Evolutionary conservation across 1,140 invertebrate genomes (phyloP).

Genomic region (Episyrphus balteatus): DNA sequence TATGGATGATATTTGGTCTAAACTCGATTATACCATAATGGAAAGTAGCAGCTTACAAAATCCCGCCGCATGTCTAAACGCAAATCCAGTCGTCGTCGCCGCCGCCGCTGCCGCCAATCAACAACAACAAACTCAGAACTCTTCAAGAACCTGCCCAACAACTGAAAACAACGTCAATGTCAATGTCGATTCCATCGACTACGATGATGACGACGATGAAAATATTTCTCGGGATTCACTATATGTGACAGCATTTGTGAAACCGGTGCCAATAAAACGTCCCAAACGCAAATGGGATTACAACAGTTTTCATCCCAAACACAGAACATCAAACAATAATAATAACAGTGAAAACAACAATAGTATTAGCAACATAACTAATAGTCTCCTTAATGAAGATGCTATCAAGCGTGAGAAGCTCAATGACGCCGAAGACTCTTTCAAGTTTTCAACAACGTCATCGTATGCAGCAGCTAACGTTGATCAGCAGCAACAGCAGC

Average conservation of each 20-base stretch:
- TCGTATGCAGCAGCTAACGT: slow-evolving; percentile 1
- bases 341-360: background rate
- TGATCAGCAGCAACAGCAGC: slow-evolving; percentile 1
- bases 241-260: slow-evolving; percentile 12
- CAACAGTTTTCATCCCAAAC: background rate
- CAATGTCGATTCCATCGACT: slow-evolving; percentile 5
- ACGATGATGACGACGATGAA: slow-evolving; percentile 18
- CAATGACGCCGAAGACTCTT: slow-evolving; percentile 5
- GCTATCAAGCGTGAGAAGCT: slow-evolving; percentile 4
- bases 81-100: slow-evolving; percentile 10
- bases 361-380: slow-evolving; percentile 1
- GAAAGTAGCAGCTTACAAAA: slow-evolving; percentile 27
- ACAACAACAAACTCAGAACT: background rate
- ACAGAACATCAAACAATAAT: slow-evolving; percentile 2
- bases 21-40: slow-evolving; percentile 52
- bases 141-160: background rate
- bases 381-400: slow-evolving; percentile 8
- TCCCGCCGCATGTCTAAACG: slow-evolving; percentile 5
- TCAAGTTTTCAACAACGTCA: background rate
- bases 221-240: slow-evolving; percentile 25
- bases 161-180: background rate
- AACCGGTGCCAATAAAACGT: slow-evolving; percentile 8
- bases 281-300: slow-evolving; percentile 2
- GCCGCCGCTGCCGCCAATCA: slow-evolving; percentile 1
- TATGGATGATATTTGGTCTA: slow-evolving; percentile 62